Percentiles rank a stretch among this genome's conserved stretches.
Conservation (phyloP, 2,113 vertebrate genomes). For the Trogon surrucura region DNA sequence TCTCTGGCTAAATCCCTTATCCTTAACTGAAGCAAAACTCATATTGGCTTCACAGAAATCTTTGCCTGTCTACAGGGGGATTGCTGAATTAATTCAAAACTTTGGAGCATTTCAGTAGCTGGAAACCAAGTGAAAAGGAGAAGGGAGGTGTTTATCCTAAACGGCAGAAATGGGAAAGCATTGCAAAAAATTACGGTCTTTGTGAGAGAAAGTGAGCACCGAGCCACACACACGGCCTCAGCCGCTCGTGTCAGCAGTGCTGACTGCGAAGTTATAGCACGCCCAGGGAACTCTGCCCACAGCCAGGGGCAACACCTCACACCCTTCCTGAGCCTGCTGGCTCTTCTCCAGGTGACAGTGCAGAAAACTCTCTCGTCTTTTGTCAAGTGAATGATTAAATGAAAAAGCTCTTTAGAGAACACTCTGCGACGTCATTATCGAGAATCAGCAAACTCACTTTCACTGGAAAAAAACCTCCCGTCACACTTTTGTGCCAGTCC, state of each 20-base stretch:
- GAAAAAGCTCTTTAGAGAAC: background rate
- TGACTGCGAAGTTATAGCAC: background rate
- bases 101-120: background rate
- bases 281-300: background rate
- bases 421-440: too few species aligned
- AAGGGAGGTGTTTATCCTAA: background rate
- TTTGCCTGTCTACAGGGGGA: background rate
- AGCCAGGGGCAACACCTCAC: background rate
- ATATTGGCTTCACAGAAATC: background rate
- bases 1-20: background rate
- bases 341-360: background rate
- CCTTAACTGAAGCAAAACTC: background rate
- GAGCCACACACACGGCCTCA: background rate
- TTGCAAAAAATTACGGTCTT: background rate
- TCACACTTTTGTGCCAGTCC: background rate
- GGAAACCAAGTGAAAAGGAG: background rate
- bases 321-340: too few species aligned
- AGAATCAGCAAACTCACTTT: background rate
- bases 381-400: background rate
- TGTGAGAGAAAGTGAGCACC: background rate
- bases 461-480: background rate
- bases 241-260: accelerated
- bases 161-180: background rate
- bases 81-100: background rate
- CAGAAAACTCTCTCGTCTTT: background rate